These are phyloP conservation scores for Cheilosia grossa DNA, from an alignment of 2,888 invertebrate species.

Conservation along the genomic window DNA sequence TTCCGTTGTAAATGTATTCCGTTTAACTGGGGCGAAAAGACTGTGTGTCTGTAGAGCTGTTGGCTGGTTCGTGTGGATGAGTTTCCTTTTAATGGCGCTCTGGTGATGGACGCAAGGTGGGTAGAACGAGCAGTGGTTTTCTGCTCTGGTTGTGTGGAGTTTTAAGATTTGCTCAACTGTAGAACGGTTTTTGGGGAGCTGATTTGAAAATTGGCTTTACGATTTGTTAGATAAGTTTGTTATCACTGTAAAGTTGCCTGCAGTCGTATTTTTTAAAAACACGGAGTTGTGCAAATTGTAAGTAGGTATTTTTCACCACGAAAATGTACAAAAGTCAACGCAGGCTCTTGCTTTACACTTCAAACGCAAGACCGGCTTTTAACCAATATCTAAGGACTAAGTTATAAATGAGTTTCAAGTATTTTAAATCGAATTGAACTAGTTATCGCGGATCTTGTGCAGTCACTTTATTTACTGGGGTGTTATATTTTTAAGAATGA, in stretches of 20 bases:
- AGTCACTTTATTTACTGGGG: neutral
- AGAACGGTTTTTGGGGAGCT: neutral
- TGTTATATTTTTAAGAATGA: neutral
- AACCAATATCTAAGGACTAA: neutral
- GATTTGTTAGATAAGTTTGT: neutral
- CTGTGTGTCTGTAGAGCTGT: neutral
- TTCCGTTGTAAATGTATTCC: conserved; percentile 74
- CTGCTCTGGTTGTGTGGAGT: neutral
- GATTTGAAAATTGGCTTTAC: neutral
- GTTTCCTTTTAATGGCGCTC: conserved; percentile 1
- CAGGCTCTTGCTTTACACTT: neutral
- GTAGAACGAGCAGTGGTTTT: neutral
- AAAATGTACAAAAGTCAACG: too few relatives aligned
- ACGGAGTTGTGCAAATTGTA: too few relatives aligned
- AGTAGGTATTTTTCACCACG: too few relatives aligned
- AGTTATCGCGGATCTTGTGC: neutral
- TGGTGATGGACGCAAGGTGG: neutral
- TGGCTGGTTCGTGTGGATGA: neutral
- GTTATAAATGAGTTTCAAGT: neutral
- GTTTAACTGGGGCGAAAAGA: conserved; percentile 61
- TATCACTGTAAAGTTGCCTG: too few relatives aligned
- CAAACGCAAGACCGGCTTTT: neutral
- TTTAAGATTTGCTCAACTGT: neutral
- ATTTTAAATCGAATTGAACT: neutral
- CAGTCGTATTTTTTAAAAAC: too few relatives aligned